Base-by-base conservation (phyloP, 2,888 invertebrate species). In the Lymantria monacha region DNA sequence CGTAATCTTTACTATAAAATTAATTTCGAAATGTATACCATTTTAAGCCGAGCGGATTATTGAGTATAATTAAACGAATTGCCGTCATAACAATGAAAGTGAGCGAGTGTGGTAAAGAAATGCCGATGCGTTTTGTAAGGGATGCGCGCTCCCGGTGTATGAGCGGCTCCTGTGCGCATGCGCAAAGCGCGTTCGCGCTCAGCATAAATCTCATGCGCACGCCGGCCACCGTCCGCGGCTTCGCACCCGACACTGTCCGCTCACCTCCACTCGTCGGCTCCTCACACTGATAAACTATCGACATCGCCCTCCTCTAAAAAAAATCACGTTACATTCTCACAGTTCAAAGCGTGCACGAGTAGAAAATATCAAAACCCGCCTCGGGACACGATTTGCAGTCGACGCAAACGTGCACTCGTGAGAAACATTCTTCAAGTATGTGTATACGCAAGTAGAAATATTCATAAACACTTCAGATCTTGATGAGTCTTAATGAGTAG, bases 41-140 rank as follows among this genome's bases (percentile, higher is more conserved):
- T 69, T 72, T 72, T 74, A 74, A 78, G 73, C 72, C 76, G 74
- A 79, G 74, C 76, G 75, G 67, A 75, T 80, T 77, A 79, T 79
- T 76, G 75, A 70, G 72, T 74, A 72, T 79, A 74, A 78, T 75
- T 74, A 81, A 76, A 74, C 61, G 63, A 70, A 50, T 61, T 40
- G 55, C 63, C 69, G 69, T 69, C 66, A 68, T 68, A 75, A 81
- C 77, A 81, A 83, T 78, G 73, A 60, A 61, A 66, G 72, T 70
- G 74, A 72, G 70, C 71, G 71, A 63, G 66, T 66, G 66, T 58
- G 68, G 63, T n/a, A 68, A 62, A 74, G 80, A 78, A 79, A 78
- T 75, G 74, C 64, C 46, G 59, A 10, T 41, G n/a, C 11, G 12
- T n/a, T 70, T 70, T 76, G 69, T 75, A 57, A 69, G 75, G 74